Evolutionary conservation across 2,888 invertebrate species (phyloP).

Genomic region (Petrolisthes manimaculis): DNA sequence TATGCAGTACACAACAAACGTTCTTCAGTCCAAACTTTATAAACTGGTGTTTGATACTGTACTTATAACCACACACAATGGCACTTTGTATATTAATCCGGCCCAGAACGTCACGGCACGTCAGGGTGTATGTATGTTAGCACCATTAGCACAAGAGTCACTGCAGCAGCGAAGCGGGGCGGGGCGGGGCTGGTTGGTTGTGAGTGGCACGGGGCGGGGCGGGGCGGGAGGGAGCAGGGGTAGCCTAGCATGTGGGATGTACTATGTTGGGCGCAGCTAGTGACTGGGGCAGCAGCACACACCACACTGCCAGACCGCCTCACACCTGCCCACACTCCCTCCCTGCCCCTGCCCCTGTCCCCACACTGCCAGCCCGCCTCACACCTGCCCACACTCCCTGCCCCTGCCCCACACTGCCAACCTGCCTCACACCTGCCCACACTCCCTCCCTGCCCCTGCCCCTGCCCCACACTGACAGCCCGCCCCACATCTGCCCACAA

Average conservation of each 20-base stretch:
- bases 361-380: background rate
- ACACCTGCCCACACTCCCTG: background rate
- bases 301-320: conserved; percentile 20
- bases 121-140: background rate
- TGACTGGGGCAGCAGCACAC: conserved; percentile 18
- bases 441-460: background rate
- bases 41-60: no score
- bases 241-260: background rate
- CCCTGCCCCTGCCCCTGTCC: background rate
- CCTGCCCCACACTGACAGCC: background rate
- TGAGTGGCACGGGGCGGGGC: background rate
- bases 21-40: no score
- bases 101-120: background rate
- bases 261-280: conserved; percentile 24
- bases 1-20: no score
- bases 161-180: background rate
- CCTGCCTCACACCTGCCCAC: background rate
- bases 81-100: background rate
- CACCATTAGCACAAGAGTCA: background rate
- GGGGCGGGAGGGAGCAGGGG: background rate
- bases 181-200: background rate
- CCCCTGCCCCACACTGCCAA: background rate
- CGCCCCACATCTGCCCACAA: background rate
- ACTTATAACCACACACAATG: background rate
- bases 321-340: conserved; percentile 8